Evolutionary conservation across 1,140 invertebrate genomes (phyloP), one percentile per base, ranked within the genome.

Genomic region (Ceratina australensis): DNA sequence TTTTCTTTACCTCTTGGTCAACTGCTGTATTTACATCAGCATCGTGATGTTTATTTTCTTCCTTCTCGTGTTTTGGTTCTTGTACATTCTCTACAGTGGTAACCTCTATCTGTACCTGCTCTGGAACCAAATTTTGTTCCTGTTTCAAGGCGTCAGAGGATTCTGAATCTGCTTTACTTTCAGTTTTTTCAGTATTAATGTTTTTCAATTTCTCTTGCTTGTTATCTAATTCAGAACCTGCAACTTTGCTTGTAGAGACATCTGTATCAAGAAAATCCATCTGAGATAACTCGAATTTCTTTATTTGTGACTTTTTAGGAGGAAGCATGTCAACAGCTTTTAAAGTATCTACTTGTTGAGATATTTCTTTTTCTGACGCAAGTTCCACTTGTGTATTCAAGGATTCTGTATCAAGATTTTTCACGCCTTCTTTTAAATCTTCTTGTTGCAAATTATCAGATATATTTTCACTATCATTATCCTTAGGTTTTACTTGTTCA

Each of bases 221-320:
- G 26, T 20, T 42, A 8, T 71, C n/a, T 42, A 49, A 5, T 42
- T 56, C 56, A 22, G 50, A 12, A 22, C 67, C 59, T 64, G 10
- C 12, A 8, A 22, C 56, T 75, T 80, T 79, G 60, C 47, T 72
- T 22, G 42, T 18, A 13, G 68, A 49, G 18, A 47, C n/a, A 33
- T 81, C 68, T 33, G 73, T 79, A 4, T 88, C 87, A 65, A 88
- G 83, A 64, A 82, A 81, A 80, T 91, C 89, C 50, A 89, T 81
- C 71, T 91, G 89, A 0, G 91, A 90, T 54, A 89, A 72, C 65
- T 92, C 91, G 77, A 92, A 92, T 64, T 92, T 92, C 78, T 92
- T 92, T 16, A 91, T 92, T 67, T 92, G 91, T 0, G 88, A 91
- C 22, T 92, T 92, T 54, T 92, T 92, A 1, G 90, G 90, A 1